phyloP scores from a whole-genome alignment of 1,140 invertebrate species.

The Charaxes varanes region DNA sequence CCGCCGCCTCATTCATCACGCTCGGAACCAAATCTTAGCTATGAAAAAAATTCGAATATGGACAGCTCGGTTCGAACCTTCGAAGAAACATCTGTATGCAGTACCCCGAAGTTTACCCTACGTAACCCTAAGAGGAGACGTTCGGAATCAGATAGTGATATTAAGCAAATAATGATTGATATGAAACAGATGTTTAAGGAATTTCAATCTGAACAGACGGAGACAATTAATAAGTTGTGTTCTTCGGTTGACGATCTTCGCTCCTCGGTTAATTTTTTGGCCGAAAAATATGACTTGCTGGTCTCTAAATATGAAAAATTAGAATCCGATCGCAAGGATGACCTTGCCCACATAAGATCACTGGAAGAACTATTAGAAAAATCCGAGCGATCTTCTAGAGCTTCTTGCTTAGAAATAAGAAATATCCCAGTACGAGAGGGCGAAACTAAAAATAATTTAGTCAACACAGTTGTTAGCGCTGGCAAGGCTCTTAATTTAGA shows the following conservation, averaged over 20 bases:
- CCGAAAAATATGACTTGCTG: not conserved
- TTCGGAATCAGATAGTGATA: not conserved
- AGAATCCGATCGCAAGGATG: not conserved
- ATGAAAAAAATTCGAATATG: no score
- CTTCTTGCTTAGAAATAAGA: constrained; percentile 1
- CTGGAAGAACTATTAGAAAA: not conserved
- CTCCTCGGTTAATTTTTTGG: not conserved
- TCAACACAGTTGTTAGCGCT: not conserved
- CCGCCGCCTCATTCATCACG: not conserved
- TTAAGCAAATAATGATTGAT: not conserved
- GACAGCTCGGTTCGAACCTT: not conserved
- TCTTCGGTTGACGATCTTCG: not conserved
- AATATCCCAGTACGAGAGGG: not conserved
- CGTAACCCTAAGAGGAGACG: not conserved
- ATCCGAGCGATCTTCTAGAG: not conserved
- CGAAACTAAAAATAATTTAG: not conserved
- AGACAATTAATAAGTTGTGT: not conserved
- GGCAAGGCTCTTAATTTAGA: not conserved
- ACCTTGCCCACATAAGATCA: not conserved
- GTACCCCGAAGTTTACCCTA: not conserved
- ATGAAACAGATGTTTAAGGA: not conserved
- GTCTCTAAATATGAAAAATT: not conserved
- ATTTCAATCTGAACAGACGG: not conserved
- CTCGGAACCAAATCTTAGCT: not conserved
- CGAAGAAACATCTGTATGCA: not conserved